Evolutionary conservation across 2,888 invertebrate genomes (phyloP).

Genomic region (Aspidiotus destructor): DNA sequence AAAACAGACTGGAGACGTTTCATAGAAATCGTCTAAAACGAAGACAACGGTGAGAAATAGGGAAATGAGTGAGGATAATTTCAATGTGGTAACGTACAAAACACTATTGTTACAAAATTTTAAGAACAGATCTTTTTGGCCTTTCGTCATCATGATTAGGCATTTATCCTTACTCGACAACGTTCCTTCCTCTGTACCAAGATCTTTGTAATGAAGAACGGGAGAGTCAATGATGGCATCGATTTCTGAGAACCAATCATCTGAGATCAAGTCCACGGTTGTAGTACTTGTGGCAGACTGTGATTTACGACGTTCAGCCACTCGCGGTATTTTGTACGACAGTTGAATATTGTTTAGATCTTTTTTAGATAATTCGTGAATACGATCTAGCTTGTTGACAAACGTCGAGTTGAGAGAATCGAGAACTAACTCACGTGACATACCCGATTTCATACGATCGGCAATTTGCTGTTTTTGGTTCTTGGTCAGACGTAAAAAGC

Average conservation of each 20-base stretch:
- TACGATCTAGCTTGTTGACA: conserved; percentile 35
- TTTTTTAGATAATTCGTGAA: conserved; percentile 35
- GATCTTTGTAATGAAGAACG: conserved; percentile 15
- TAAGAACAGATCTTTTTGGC: conserved; percentile 32
- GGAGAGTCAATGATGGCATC: conserved; percentile 25
- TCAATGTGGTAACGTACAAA: conserved; percentile 32
- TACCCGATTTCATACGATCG: conserved; percentile 35
- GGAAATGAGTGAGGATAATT: conserved; percentile 11
- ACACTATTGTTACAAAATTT: conserved; percentile 34
- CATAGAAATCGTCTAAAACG: conserved; percentile 36
- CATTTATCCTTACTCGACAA: conserved; percentile 23
- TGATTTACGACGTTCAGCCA: conserved; percentile 11
- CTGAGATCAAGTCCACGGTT: conserved; percentile 12
- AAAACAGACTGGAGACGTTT: conserved; percentile 35
- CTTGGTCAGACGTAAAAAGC: conserved; percentile 33
- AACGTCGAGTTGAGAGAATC: conserved; percentile 35
- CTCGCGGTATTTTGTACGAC: conserved; percentile 18
- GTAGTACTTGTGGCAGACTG: neutral
- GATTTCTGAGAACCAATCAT: conserved; percentile 2
- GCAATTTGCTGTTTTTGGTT: conserved; percentile 34
- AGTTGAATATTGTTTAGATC: conserved; percentile 36
- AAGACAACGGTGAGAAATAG: conserved; percentile 35
- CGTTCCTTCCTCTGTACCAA: neutral
- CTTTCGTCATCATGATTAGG: conserved; percentile 34
- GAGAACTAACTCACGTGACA: conserved; percentile 36